Evolutionary conservation across 2,797 vertebrate species (phyloP).

Genomic region (Sylvia borin): DNA sequence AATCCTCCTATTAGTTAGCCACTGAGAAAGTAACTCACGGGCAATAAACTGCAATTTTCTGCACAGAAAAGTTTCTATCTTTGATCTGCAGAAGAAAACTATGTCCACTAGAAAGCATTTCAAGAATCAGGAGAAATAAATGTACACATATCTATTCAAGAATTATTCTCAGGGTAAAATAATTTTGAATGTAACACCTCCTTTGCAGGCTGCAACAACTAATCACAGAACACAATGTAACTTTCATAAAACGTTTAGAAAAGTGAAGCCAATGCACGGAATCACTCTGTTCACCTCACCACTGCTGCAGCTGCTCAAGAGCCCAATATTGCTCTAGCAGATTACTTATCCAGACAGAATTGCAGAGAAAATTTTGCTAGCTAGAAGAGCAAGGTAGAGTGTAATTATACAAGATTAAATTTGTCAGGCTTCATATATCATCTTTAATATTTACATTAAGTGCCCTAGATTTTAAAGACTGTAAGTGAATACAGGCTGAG

Average conservation of each 20-base stretch:
- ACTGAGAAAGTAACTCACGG: background rate
- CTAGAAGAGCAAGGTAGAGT: background rate
- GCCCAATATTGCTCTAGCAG: background rate
- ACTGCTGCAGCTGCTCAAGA: background rate
- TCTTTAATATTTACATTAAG: constrained; percentile 31
- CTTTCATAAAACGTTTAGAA: background rate
- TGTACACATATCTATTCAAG: background rate
- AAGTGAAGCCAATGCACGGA: background rate
- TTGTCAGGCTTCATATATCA: constrained; percentile 28
- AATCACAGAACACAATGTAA: background rate
- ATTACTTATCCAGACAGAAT: background rate
- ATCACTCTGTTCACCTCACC: background rate
- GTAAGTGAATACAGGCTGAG: background rate
- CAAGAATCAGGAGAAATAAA: background rate
- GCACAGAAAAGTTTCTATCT: background rate
- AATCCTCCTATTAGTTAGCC: background rate
- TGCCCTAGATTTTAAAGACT: background rate
- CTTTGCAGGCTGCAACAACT: background rate
- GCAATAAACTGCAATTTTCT: background rate
- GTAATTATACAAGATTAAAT: constrained; percentile 38
- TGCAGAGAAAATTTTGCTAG: background rate
- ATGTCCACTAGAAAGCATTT: background rate
- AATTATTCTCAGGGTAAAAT: background rate
- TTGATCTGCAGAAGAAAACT: background rate
- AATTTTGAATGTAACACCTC: background rate